A percentile compares a stretch with the other conserved stretches of the same genome.
phyloP scores from a whole-genome alignment of 2,113 vertebrate species.

The Cyprinodon tularosa region DNA sequence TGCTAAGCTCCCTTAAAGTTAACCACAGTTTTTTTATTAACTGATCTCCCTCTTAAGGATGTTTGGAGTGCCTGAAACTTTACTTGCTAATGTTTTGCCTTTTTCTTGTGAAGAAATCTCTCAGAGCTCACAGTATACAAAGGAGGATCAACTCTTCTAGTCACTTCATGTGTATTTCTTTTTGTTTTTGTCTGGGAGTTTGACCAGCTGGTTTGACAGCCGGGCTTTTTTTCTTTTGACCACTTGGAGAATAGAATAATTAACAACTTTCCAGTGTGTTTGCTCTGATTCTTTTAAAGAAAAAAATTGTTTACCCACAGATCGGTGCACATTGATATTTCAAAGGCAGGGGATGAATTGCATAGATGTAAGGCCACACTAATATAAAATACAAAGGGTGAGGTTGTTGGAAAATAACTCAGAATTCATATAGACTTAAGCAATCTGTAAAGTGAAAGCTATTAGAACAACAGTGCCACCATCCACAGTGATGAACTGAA shows the following conservation, averaged over 20 bases:
- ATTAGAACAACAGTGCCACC: too few relatives aligned
- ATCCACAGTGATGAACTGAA: too few relatives aligned
- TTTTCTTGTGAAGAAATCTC: conserved; percentile 39
- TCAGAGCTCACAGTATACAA: conserved; percentile 32
- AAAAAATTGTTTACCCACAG: conserved; percentile 34
- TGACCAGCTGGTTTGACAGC: conserved; percentile 41
- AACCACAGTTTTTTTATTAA: conserved; percentile 30
- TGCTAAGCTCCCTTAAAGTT: conserved; percentile 60
- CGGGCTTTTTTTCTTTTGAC: conserved; percentile 36
- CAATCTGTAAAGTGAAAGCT: too few relatives aligned
- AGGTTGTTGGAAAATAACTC: too few relatives aligned
- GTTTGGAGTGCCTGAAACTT: conserved; percentile 32
- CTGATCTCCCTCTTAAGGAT: conserved; percentile 21
- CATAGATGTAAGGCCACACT: not conserved
- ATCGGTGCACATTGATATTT: conserved; percentile 16
- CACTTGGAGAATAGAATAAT: conserved; percentile 52
- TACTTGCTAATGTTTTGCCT: conserved; percentile 31
- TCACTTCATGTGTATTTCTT: conserved; percentile 14
- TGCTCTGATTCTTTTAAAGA: conserved; percentile 41
- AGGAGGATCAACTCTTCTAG: conserved; percentile 45
- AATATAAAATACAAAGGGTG: too few relatives aligned
- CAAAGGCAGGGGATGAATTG: not conserved
- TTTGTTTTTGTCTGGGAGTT: conserved; percentile 35
- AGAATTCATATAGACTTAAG: too few relatives aligned
- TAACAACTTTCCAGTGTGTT: conserved; percentile 47